Evolutionary conservation across 35 echinoderm and acorn worm species (phyloP), one percentile per base, ranked within the genome.

Genomic region (Strongylocentrotus purpuratus): DNA sequence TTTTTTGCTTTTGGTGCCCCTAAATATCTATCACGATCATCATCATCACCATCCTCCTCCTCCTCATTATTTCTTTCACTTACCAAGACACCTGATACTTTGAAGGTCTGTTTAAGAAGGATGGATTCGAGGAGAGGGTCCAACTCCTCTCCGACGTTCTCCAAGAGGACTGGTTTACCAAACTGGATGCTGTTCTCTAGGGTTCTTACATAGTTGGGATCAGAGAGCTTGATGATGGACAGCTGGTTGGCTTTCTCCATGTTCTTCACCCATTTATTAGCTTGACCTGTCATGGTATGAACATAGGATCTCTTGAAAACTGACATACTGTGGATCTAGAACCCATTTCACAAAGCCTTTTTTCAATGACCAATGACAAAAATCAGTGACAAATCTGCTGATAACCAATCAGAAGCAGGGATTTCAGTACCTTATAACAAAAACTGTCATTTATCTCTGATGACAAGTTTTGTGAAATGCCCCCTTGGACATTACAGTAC

Each of bases 251-350:
- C 97, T 91, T 97, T 97, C 88, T 99, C 98, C 97, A 99, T 98
- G 52, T 99, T 99, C 95, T 99, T 99, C 46, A 99, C 98, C 98
- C 98, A 99, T 47, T 99, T 99, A 86, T 99, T 99, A 46, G 98
- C 98, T 96, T 99, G 98, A 95, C 98, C 98, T 99, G 71, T 12
- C 18, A 78, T 7, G 65, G 25, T 4, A n/a, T 78, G 20, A 78
- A 78, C 25, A 78, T n/a, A 25, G 20, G 5, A 78, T 18, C 65
- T 78, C 65, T 78, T 28, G 65, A 78, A 31, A 78, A n/a, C 65
- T 78, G 4, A n/a, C 20, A 6, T 25, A n/a, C 65, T 25, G 5
- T 31, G 65, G 65, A 55, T 55, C 50, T 10, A 12, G 35, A 3
- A 41, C 35, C 35, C 3, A 3, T 41, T 41, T 41, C 35, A 41